phyloP scores from a whole-genome alignment of 2,888 invertebrate genomes.

The Lysandra coridon region DNA sequence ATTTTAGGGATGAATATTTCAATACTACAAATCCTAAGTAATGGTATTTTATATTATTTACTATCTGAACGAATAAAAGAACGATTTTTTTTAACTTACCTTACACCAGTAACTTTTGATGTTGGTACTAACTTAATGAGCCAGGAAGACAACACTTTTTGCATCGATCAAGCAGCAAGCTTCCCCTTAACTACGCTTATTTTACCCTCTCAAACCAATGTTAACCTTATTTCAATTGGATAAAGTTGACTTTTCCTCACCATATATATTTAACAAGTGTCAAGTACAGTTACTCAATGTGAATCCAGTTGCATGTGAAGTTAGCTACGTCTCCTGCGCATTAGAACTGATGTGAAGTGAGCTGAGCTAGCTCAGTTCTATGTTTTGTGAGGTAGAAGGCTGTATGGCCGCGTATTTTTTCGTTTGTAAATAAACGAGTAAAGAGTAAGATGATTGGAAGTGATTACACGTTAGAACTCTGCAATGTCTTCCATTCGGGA shows the following conservation, averaged over 20 bases:
- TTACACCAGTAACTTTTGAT: too few relatives aligned
- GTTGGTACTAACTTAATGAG: too few relatives aligned
- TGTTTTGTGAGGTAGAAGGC: constrained; percentile 41
- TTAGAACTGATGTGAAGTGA: constrained; percentile 58
- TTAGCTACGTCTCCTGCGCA: constrained; percentile 63
- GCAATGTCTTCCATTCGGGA: constrained; percentile 93
- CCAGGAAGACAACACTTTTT: too few relatives aligned
- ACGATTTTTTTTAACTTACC: not conserved
- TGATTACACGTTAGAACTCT: constrained; percentile 92
- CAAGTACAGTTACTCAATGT: constrained; percentile 51
- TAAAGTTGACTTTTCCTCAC: constrained; percentile 43
- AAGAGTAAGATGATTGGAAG: constrained; percentile 84
- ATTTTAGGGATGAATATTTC: not conserved
- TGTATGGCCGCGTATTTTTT: constrained; percentile 41
- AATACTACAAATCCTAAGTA: not conserved
- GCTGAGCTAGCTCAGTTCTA: constrained; percentile 55
- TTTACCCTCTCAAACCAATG: constrained; percentile 24
- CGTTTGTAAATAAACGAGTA: constrained; percentile 44
- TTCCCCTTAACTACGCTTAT: constrained; percentile 1
- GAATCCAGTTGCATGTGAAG: constrained; percentile 57
- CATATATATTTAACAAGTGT: constrained; percentile 43
- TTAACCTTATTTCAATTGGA: fast-evolving
- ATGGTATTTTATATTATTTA: too few relatives aligned
- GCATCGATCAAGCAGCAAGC: not conserved
- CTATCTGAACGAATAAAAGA: too few relatives aligned